Percentiles rank a stretch among this genome's conserved stretches.
Conservation (phyloP, 2,888 invertebrate genomes). For the Brachyptera putata region DNA sequence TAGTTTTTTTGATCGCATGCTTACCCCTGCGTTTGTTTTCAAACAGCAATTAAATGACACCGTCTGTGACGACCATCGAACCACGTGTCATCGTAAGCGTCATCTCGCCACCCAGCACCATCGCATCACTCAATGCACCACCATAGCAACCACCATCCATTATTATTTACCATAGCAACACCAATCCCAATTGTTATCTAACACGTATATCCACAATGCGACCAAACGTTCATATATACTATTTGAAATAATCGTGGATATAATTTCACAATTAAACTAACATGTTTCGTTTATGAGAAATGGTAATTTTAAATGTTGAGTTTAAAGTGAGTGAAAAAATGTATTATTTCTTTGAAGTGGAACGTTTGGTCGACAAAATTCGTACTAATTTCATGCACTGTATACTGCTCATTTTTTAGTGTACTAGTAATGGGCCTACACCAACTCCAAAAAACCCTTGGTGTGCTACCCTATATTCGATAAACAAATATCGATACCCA, state of each 20-base stretch:
- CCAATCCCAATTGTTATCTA: neutral
- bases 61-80: neutral
- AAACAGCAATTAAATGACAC: slow-evolving; percentile 19
- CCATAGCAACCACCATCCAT: neutral
- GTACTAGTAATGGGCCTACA: too few relatives aligned
- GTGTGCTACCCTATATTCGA: neutral
- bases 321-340: too few relatives aligned
- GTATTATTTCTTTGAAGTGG: too few relatives aligned
- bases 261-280: too few relatives aligned
- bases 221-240: neutral
- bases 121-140: slow-evolving; percentile 17
- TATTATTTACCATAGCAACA: neutral
- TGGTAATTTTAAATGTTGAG: too few relatives aligned
- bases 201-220: neutral
- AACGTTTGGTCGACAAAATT: too few relatives aligned
- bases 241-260: too few relatives aligned
- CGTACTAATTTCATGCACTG: neutral
- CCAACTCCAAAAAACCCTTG: neutral
- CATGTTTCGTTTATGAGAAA: too few relatives aligned
- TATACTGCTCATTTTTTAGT: neutral
- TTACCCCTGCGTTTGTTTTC: slow-evolving; percentile 21
- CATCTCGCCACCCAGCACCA: slow-evolving; percentile 1
- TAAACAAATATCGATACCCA: slow-evolving; percentile 2
- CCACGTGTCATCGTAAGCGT: neutral
- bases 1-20: slow-evolving; percentile 16